Conservation (phyloP, 2,888 invertebrate species). For the Mesorhabditis sp. region DNA sequence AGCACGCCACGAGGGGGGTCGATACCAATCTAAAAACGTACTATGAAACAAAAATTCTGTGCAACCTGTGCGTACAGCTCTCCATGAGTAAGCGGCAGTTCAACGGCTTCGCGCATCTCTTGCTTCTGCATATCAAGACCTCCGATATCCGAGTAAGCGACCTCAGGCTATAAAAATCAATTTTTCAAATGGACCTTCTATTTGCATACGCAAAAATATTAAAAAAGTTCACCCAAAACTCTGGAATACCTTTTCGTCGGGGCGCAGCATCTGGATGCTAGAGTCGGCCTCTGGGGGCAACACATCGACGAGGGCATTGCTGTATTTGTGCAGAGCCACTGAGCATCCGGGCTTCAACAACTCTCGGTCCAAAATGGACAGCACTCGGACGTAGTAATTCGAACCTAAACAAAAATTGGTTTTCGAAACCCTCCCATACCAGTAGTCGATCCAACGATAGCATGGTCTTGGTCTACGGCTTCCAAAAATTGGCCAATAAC, state of each 20-base stretch:
- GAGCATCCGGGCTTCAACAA: conserved; percentile 94
- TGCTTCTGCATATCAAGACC: conserved; percentile 99
- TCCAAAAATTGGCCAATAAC: conserved; percentile 98
- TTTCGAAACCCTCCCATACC: conserved; percentile 57
- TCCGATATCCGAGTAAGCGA: conserved; percentile 93
- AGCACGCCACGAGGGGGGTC: conserved; percentile 96
- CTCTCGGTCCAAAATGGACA: conserved; percentile 96
- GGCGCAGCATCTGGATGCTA: conserved; percentile 94
- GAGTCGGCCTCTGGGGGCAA: conserved; percentile 97
- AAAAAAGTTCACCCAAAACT: conserved; percentile 60
- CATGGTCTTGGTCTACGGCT: conserved; percentile 98
- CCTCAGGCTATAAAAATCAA: conserved; percentile 71
- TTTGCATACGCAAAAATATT: neutral
- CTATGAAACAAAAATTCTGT: conserved; percentile 3
- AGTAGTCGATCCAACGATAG: conserved; percentile 96
- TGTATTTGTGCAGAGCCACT: conserved; percentile 96
- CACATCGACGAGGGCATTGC: conserved; percentile 98
- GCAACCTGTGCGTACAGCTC: conserved; percentile 84
- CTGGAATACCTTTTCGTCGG: conserved; percentile 59
- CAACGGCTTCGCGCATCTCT: conserved; percentile 95
- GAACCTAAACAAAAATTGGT: conserved; percentile 69
- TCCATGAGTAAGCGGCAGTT: conserved; percentile 93
- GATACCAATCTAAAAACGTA: conserved; percentile 71
- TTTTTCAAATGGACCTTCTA: neutral
- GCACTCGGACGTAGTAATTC: conserved; percentile 95